These are phyloP conservation scores for Haliclona indistincta DNA, from an alignment of 37 sponge, comb jelly and placozoan species.

Conservation along the genomic window DNA sequence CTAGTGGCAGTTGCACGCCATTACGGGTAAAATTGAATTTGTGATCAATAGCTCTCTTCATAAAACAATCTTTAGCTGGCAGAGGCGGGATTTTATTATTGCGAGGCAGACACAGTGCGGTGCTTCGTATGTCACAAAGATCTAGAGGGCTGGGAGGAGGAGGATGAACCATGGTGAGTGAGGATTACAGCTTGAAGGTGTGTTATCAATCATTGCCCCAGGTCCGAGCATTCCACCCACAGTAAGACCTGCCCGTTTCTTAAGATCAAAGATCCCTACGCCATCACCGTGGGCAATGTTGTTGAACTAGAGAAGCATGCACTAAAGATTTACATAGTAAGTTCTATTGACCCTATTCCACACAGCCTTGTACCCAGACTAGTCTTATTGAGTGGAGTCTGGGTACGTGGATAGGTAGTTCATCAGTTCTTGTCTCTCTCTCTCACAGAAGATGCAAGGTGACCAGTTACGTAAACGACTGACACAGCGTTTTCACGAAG, in stretches of 20 bases:
- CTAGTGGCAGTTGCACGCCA: constrained; percentile 52
- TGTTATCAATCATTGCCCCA: neutral
- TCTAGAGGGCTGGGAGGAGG: constrained; percentile 80
- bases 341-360: neutral
- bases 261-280: constrained; percentile 72
- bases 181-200: neutral
- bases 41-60: neutral
- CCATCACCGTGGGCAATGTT: constrained; percentile 60
- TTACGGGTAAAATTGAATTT: constrained; percentile 34
- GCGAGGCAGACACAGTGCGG: constrained; percentile 70
- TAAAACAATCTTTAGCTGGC: constrained; percentile 46
- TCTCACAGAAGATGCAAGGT: too few species aligned
- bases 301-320: constrained; percentile 66
- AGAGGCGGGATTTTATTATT: constrained; percentile 83
- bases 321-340: constrained; percentile 34
- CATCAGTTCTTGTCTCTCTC: too few species aligned
- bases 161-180: constrained; percentile 57
- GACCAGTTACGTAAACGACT: too few species aligned
- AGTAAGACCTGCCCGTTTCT: constrained; percentile 47
- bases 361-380: neutral
- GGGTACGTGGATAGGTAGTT: too few species aligned
- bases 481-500: too few species aligned
- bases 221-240: constrained; percentile 32
- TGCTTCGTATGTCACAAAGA: constrained; percentile 79
- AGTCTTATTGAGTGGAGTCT: neutral